phyloP scores from a whole-genome alignment of 37 sponge, comb jelly and placozoan species.

The Tethya wilhelma region DNA sequence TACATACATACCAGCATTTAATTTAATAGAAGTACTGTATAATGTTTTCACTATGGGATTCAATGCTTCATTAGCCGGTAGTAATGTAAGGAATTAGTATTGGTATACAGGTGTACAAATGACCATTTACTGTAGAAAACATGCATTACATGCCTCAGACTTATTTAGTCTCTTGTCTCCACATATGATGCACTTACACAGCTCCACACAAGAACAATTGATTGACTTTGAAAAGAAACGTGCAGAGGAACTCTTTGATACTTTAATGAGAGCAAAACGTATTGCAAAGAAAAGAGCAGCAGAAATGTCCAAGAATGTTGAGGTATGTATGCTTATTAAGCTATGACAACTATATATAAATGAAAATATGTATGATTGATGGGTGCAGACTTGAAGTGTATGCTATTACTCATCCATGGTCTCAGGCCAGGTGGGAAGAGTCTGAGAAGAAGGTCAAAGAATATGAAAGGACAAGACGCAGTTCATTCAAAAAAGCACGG shows the following conservation, averaged over 20 bases:
- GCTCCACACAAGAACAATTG: slow-evolving; percentile 29
- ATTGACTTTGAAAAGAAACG: slow-evolving; percentile 24
- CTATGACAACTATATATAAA: not conserved
- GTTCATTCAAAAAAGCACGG: slow-evolving; percentile 48
- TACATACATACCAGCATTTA: no score
- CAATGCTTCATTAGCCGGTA: no score
- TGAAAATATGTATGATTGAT: not conserved
- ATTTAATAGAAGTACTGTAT: no score
- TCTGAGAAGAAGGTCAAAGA: slow-evolving; percentile 63
- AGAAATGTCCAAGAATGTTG: slow-evolving; percentile 29
- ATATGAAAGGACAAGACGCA: slow-evolving; percentile 43
- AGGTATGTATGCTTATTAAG: slow-evolving; percentile 8
- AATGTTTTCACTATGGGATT: no score
- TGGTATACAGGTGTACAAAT: no score
- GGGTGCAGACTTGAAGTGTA: not conserved
- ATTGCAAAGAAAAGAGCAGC: slow-evolving; percentile 39
- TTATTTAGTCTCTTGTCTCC: no score
- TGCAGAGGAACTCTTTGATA: slow-evolving; percentile 55
- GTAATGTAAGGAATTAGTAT: no score
- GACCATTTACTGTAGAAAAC: no score
- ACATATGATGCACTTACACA: no score
- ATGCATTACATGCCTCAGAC: no score
- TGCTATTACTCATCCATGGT: not conserved
- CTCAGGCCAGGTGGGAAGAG: slow-evolving; percentile 63
- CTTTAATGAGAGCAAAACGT: slow-evolving; percentile 2